Evolutionary conservation across 2,113 vertebrate genomes (phyloP), one percentile per base, ranked within the genome.

Genomic region (Archilochus colubris): DNA sequence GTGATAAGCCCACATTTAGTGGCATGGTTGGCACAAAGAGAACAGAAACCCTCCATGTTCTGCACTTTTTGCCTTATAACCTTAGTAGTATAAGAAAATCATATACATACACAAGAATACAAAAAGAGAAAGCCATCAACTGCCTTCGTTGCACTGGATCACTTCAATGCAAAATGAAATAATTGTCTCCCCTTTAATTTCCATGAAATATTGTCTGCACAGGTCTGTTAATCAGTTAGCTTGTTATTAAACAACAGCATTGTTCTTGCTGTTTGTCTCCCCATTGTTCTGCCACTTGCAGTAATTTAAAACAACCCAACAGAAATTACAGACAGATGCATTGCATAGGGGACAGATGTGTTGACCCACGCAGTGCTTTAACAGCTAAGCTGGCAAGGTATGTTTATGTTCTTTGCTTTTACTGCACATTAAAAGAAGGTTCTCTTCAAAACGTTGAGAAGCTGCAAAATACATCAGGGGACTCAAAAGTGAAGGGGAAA

Each of bases 181-280:
- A 15, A 61, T 70, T 89, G 80, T 12, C 31, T 88, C 91, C 77
- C 64, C 33, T 93, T 89, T 84, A 76, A 86, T 74, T 93, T 78
- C 53, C 61, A 78, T 23, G 27, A 61, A 81, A n/a, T 54, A 64
- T 79, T 94, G 86, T 94, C 70, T 93, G 46, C 22, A 57, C 38
- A 58, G 28, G 59, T 33, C 81, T 95, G 94, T 93, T 96, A 92
- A 94, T 92, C 81, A 94, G 95, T 94, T 80, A 95, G 67, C 74
- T 75, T 62, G n/a, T 51, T 90, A 88, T 81, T 70, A 88, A 93
- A 94, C 20, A 72, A 46, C 43, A 76, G 46, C 51, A 86, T 95
- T 94, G 86, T 94, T 94, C 84, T 93, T 68, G 55, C 79, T 85
- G 82, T 91, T 93, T 95, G 82, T 72, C 78, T 85, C 67, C n/a